Base-by-base conservation (phyloP, 2,888 invertebrate genomes). In the Magallana nippona region DNA sequence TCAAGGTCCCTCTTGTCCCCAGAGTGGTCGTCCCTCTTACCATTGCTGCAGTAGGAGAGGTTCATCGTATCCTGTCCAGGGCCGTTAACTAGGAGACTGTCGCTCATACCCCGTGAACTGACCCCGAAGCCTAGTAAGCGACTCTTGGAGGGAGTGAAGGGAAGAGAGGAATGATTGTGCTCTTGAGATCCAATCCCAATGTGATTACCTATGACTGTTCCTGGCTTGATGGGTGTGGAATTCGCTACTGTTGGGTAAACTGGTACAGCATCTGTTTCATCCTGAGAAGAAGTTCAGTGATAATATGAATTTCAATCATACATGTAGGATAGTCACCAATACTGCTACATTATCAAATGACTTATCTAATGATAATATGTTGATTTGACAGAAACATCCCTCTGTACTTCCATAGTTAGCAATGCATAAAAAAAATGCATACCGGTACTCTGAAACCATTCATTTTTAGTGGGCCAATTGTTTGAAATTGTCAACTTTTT, bases 31-130 rank as follows among this genome's bases (percentile, higher is more conserved):
- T 57, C 57, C n/a, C 27, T 58, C 15, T 27, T 79, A 79, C 19
- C 27, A 32, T 62, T 78, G 19, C 78, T 78, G 32, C 55, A 15
- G 55, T 60, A 78, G 13, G 82, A 71, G 1, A 85, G 55, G 82
- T 85, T 83, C 56, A 83, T 27, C 8, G 85, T 79, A 10, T 81
- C 81, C 17, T 79, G 57, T 55, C 78, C 56, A 57, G 85, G 79
- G 17, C 71, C 81, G 79, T 88, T 84, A 32, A 86, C 87, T 11
- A 87, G 32, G 55, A 88, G 78, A 63, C 88, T 88, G 57, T 88
- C 88, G 27, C 71, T 58, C 56, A 81, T 32, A 55, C 81, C 78
- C 27, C 58, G 22, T 10, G 19, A 19, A n/a, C 78, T 55, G 55
- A 55, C 32, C 22, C 55, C 55, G n/a, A 78, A n/a, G 27, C 27